Evolutionary conservation across 1,140 invertebrate genomes (phyloP), one percentile per base, ranked within the genome.

Genomic region (Ephestia elutella): DNA sequence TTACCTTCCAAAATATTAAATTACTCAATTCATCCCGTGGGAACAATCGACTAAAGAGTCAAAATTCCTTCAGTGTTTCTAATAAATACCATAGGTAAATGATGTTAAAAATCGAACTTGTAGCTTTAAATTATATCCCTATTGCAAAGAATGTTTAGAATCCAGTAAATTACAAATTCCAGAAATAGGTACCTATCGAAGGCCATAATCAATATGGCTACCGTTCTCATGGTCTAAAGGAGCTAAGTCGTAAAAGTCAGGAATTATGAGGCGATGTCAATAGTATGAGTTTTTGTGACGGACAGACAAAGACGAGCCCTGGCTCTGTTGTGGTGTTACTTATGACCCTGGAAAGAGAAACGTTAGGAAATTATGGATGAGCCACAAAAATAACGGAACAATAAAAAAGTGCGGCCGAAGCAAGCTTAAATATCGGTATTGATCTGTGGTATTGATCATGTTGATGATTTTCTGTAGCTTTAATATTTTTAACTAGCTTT

Each of bases 211-310:
- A 38, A 28, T 50, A n/a, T 17, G 60, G 59, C 66, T 67, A 62
- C 59, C 62, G 66, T 73, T 59, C 50, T 51, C 56, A 60, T 60
- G 56, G 44, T 17, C 13, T n/a, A 44, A 9, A 35, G 32, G 2
- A 2, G 32, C 9, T 55, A 54, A 53, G 50, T 54, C 55, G 73
- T 76, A 71, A 76, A 73, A 58, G 62, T 61, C 60, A 65, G 66
- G 71, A 69, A 10, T 73, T 73, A 75, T 73, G 70, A 61, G 59
- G 51, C 35, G 56, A 54, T 66, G 63, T 67, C 59, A 63, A 75
- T 67, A 65, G 57, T 10, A 32, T 32, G 30, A 51, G 32, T 59
- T 65, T 71, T 65, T 65, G 15, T 54, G 32, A 54, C 53, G 50
- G 54, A 44, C 49, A 56, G 53, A 66, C 61, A 63, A 59, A 66